Base-by-base conservation (phyloP, 2,797 vertebrate genomes). In the Myioborus miniatus region DNA sequence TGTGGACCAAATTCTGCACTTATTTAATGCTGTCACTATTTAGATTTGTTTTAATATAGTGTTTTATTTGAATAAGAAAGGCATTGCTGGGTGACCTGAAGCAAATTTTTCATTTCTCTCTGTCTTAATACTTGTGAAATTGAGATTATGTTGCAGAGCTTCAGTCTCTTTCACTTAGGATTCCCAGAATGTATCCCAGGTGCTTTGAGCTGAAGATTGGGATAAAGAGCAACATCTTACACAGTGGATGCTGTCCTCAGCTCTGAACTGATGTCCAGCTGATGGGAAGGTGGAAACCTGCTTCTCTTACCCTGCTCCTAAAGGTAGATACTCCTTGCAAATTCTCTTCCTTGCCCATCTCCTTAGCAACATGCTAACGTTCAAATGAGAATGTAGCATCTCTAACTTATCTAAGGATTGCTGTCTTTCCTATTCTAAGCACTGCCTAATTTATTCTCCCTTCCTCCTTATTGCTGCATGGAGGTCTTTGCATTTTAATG, bases 381-480 rank as follows among this genome's bases (percentile, higher is more conserved):
- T 88, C 44, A 76, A 59, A 76, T 62, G 47, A 83, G 69, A 76
- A 44, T 44, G 55, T 84, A 16, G 39, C 88, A 90, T 92, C 85
- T 94, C 30, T 78, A 88, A 65, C 69, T 94, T 83, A 68, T 64
- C 62, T 46, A 81, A 86, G 72, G 76, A 46, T 72, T 96, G 72
- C 55, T 90, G 39, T 87, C 65, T 90, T 72, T 87, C 92, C 83
- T 92, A 34, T 89, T 95, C 81, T 72, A 55, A 84, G 81, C n/a
- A 47, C 63, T 92, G 78, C 83, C 67, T 94, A 69, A 90, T 87
- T 82, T 92, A 79, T 90, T 94, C 63, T 69, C 49, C 72, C 63
- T 88, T 94, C 74, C 39, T 92, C n/a, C 36, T 69, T 71, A 82
- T 13, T 88, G 70, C 88, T 89, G 22, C 24, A 2, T 79, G 86